Evolutionary conservation across 2,113 vertebrate genomes (phyloP).

Genomic region (Thunnus maccoyii): DNA sequence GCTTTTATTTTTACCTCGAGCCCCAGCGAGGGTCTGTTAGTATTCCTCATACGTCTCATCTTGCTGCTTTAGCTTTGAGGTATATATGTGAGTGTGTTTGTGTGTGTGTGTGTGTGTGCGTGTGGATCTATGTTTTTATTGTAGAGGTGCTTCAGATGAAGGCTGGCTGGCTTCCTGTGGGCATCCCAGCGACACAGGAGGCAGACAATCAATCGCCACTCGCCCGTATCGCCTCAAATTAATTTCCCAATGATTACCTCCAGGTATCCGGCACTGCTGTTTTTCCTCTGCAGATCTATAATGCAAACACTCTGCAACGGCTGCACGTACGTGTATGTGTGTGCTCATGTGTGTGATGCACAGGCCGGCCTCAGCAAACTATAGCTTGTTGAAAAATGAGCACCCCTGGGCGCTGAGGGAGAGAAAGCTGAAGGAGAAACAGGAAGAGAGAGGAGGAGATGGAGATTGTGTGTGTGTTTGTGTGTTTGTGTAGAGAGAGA

Average conservation of each 20-base stretch:
- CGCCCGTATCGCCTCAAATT: constrained; percentile 59
- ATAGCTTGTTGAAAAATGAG: constrained; percentile 59
- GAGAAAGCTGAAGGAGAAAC: constrained; percentile 25
- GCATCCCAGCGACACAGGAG: constrained; percentile 43
- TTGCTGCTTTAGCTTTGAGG: constrained; percentile 30
- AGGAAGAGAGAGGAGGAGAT: constrained; percentile 24
- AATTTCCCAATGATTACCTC: constrained; percentile 68
- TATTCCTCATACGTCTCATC: constrained; percentile 53
- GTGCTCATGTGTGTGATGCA: constrained; percentile 12
- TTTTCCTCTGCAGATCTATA: constrained; percentile 58
- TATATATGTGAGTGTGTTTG: not conserved
- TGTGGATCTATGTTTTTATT: constrained; percentile 35
- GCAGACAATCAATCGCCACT: constrained; percentile 66
- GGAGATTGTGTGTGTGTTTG: not conserved
- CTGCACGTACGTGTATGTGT: constrained; percentile 15
- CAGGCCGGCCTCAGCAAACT: constrained; percentile 30
- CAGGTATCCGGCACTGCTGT: constrained; percentile 56
- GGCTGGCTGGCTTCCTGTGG: constrained; percentile 47
- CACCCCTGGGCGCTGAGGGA: constrained; percentile 46
- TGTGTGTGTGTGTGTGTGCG: constrained; percentile 4
- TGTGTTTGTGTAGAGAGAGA: not conserved
- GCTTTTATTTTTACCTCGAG: constrained; percentile 35
- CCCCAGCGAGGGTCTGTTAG: constrained; percentile 27
- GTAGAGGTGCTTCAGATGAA: constrained; percentile 43
- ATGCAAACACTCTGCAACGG: constrained; percentile 56